Conservation (phyloP, 2,888 invertebrate genomes). For the Caenorhabditis sinica region DNA sequence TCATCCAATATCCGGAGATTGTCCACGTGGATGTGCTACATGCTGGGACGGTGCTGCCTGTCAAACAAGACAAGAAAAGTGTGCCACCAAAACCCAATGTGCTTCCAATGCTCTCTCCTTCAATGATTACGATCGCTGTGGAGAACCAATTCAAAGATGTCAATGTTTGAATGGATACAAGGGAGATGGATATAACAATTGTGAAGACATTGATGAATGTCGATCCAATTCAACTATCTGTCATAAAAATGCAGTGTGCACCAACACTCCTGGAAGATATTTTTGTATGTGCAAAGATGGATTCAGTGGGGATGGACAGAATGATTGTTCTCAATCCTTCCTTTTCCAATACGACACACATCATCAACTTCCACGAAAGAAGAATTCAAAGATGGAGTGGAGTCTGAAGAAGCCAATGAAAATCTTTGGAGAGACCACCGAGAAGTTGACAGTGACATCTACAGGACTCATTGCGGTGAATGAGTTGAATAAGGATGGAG, state of each 20-base stretch:
- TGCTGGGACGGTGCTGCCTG: constrained; percentile 81
- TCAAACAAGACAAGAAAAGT: constrained; percentile 74
- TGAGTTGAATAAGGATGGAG: constrained; percentile 67
- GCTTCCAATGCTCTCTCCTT: constrained; percentile 82
- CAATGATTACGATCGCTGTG: constrained; percentile 80
- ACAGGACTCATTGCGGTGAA: constrained; percentile 80
- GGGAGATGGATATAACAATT: constrained; percentile 80
- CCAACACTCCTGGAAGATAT: constrained; percentile 83
- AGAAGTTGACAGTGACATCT: constrained; percentile 79
- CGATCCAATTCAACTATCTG: constrained; percentile 72
- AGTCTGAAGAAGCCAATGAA: constrained; percentile 76
- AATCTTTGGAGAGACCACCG: constrained; percentile 78
- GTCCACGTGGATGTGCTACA: constrained; percentile 76
- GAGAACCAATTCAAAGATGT: constrained; percentile 81
- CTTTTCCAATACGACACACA: constrained; percentile 78
- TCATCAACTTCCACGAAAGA: constrained; percentile 75
- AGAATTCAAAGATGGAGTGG: constrained; percentile 77
- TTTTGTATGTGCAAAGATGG: constrained; percentile 83
- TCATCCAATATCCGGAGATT: constrained; percentile 80
- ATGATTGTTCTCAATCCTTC: constrained; percentile 78
- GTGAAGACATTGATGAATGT: constrained; percentile 82
- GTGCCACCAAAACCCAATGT: constrained; percentile 72
- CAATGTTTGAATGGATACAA: constrained; percentile 82
- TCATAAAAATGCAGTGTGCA: constrained; percentile 80
- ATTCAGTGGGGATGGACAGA: constrained; percentile 81